Evolutionary conservation across 2,888 invertebrate species (phyloP), one percentile per base, ranked within the genome.

Genomic region (Dryobota labecula): DNA sequence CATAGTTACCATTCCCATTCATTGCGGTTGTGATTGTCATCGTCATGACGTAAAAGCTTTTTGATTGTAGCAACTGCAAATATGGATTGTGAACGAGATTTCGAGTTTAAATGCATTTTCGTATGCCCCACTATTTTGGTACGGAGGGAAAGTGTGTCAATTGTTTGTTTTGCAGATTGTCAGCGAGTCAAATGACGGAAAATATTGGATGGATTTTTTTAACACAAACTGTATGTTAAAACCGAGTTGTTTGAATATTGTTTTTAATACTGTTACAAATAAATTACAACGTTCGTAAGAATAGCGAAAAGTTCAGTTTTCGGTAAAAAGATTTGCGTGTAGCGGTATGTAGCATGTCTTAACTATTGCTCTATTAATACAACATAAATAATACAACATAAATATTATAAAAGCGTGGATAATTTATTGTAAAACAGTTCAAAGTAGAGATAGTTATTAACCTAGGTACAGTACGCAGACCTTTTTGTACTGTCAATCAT

Each of bases 61-160:
- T 72, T 80, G 84, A 80, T 74, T 70, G 78, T 68, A 62, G 71
- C 80, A 64, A 64, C 63, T 67, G 85, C 83, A 85, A 85, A 85
- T 73, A 83, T 77, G 75, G 71, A 71, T 71, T 65, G 69, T 58
- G 73, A 85, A 67, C 73, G 67, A 63, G 41, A 67, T 75, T 75
- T 73, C 47, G 65, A 60, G 83, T 74, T 71, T 73, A 67, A 70
- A 67, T 70, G 78, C 77, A 77, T 82, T 76, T 77, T 62, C 51
- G 78, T 62, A 30, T 72, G 70, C 51, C 51, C 49, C 38, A 45
- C 53, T 49, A 47, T 56, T 54, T 47, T 18, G 53, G 33, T 13
- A 13, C 36, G 49, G 30, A 11, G 41, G 41, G 45, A 70, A 82
- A 70, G 60, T 82, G 63, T 77, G 82, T 70, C 82, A 65, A 49